Conservation (phyloP, 1,140 invertebrate species). For the Zaprionus davidi region DNA sequence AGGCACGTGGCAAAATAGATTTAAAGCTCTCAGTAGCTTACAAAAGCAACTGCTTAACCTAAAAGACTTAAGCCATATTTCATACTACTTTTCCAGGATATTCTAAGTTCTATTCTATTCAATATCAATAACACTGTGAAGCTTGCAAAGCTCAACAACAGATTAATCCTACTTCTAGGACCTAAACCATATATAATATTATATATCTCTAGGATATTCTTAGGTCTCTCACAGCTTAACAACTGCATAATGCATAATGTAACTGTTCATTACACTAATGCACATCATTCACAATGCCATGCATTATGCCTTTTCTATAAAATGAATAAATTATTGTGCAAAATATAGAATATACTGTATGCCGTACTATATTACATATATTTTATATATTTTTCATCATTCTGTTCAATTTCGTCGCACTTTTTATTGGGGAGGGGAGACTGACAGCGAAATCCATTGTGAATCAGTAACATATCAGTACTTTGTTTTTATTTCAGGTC, state of each 20-base stretch:
- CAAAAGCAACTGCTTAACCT: too few relatives aligned
- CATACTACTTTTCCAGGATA: too few relatives aligned
- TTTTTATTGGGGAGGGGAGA: not conserved
- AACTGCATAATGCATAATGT: not conserved
- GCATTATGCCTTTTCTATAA: not conserved
- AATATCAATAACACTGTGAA: too few relatives aligned
- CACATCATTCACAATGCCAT: constrained; percentile 1
- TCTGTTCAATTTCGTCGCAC: not conserved
- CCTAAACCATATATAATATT: too few relatives aligned
- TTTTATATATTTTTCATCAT: not conserved
- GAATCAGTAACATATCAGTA: not conserved
- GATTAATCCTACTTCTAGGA: too few relatives aligned
- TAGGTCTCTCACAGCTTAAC: not conserved
- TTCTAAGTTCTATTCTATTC: too few relatives aligned
- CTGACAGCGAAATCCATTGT: not conserved
- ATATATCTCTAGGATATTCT: not conserved
- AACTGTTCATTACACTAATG: constrained; percentile 36
- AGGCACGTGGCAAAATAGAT: too few relatives aligned
- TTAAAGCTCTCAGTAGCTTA: too few relatives aligned
- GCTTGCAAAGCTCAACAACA: too few relatives aligned
- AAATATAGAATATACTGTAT: constrained; percentile 12
- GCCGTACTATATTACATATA: constrained; percentile 3
- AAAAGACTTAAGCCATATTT: too few relatives aligned
- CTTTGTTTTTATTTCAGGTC: constrained; percentile 49
- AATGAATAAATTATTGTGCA: constrained; percentile 36